Percentiles rank a stretch among this genome's conserved stretches.
phyloP scores from a whole-genome alignment of 2,797 vertebrate species.

The Betta splendens region DNA sequence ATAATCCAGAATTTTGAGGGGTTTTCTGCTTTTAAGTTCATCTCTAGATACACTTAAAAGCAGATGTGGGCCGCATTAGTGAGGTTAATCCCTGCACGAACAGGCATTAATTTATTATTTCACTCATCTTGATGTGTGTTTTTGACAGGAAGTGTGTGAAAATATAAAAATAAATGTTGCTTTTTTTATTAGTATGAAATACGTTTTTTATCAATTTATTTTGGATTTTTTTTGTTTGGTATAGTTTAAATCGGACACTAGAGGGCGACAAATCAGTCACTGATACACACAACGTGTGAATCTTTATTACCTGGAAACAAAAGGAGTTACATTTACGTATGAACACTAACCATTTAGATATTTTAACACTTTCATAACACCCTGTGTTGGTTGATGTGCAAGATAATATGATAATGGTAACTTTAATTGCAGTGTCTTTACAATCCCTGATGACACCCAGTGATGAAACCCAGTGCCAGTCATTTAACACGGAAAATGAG shows the following conservation, averaged over 20 bases:
- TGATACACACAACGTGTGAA: background rate
- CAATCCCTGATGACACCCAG: no score
- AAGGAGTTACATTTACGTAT: conserved; percentile 7
- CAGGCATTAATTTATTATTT: conserved; percentile 17
- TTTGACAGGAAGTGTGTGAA: no score
- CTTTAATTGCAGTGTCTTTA: background rate
- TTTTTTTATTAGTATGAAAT: no score
- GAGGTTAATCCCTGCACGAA: conserved; percentile 9
- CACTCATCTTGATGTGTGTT: conserved; percentile 4
- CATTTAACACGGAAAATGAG: background rate
- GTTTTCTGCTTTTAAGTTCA: no score
- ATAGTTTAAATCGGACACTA: conserved; percentile 33
- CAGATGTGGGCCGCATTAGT: conserved; percentile 3
- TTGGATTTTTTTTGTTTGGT: no score
- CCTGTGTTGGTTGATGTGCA: background rate
- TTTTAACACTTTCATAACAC: background rate
- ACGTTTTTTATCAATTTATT: no score
- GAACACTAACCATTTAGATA: background rate
- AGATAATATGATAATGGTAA: background rate
- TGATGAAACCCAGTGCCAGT: conserved; percentile 3
- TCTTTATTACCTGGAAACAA: conserved; percentile 26
- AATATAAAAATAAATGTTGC: no score
- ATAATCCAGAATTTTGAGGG: background rate
- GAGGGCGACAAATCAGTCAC: conserved; percentile 56
- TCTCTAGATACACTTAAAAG: background rate